Evolutionary conservation across 2,113 vertebrate genomes (phyloP), one percentile per base, ranked within the genome.

Genomic region (Channa maculata): DNA sequence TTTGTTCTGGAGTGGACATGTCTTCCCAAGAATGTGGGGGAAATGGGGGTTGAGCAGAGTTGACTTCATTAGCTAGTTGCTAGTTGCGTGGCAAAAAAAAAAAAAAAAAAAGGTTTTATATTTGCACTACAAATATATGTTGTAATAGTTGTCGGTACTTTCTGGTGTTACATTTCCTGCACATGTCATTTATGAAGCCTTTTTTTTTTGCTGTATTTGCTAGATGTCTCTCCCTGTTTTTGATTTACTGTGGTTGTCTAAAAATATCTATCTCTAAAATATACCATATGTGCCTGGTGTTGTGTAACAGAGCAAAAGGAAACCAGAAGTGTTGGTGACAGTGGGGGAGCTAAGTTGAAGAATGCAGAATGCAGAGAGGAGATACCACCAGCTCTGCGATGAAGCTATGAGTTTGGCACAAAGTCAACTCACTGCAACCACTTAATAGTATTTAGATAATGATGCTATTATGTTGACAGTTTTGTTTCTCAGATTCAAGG

Each of bases 221-320:
- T 64, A 57, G 64, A 82, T 85, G 70, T 79, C 72, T 79, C 65
- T 82, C 49, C 67, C 65, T 58, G 36, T 75, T 38, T 89, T 78
- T 68, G 52, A 61, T 88, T 62, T 53, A 82, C 85, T 66, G 70
- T 67, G 61, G 57, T 57, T 48, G 13, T 80, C 90, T 94, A 94
- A 94, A 94, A 92, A 93, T 93, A 94, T 84, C 88, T 69, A 46
- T 41, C 79, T 81, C 62, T 93, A 90, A 94, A 91, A 71, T 84
- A 79, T 92, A 92, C 88, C 92, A 90, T 90, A 83, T 94, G 91
- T 55, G 59, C 13, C 10, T 15, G 13, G 57, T 73, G 50, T 93
- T 94, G 88, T 89, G 73, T 93, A 93, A 93, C 86, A 48, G 41
- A 50, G 39, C 51, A 66, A 72, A 83, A 44, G 51, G 45, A 70